phyloP scores from a whole-genome alignment of 2,797 vertebrate species.

The Todus mexicanus region DNA sequence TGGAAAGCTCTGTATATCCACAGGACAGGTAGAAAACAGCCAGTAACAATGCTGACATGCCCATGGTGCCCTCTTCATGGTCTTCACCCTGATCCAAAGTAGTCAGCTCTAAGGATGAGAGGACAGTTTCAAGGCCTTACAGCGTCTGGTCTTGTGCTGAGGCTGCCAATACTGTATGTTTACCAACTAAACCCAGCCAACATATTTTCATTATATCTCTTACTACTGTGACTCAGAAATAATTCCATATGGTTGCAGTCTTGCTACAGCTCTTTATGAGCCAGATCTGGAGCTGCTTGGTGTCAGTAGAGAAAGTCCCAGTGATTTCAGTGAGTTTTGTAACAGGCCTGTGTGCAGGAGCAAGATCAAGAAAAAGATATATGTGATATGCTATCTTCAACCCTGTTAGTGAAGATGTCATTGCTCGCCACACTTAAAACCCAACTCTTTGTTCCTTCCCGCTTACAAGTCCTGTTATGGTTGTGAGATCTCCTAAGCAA shows the following conservation, averaged over 20 bases:
- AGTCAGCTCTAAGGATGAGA: neutral
- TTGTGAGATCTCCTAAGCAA: neutral
- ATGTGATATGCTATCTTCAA: neutral
- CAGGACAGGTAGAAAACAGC: neutral
- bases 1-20: neutral
- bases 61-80: neutral
- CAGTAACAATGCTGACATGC: neutral
- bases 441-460: neutral
- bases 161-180: slow-evolving; percentile 8
- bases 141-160: neutral
- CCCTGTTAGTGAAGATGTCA: neutral
- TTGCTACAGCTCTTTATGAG: neutral
- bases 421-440: neutral
- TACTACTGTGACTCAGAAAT: slow-evolving; percentile 53
- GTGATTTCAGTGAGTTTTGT: neutral
- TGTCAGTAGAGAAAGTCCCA: neutral
- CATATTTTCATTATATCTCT: slow-evolving; percentile 65
- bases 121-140: neutral
- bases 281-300: neutral
- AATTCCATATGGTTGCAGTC: slow-evolving; percentile 65
- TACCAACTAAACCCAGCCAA: slow-evolving; percentile 44
- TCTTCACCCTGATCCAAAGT: neutral
- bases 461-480: neutral
- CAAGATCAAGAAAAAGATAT: neutral
- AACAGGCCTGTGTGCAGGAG: neutral